A percentile compares a stretch with the other conserved stretches of the same genome.
These are phyloP conservation scores for Yoshiicerus persimilis DNA, from an alignment of 1,140 invertebrate genomes.

Conservation along the genomic window DNA sequence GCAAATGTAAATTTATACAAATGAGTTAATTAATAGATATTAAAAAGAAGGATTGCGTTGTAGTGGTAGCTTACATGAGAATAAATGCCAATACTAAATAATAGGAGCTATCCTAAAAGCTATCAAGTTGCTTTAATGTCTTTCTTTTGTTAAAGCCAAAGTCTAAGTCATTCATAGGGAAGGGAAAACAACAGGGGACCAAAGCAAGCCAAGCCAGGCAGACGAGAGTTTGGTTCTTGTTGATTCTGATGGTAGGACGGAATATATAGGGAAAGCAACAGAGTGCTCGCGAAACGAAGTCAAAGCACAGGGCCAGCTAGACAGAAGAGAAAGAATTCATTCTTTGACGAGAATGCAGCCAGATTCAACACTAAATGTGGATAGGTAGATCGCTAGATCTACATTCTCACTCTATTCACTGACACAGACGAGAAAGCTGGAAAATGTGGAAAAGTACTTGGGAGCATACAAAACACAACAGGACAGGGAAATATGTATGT, in stretches of 20 bases:
- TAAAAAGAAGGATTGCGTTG: too few relatives aligned
- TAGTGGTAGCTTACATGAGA: not conserved
- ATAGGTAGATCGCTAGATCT: not conserved
- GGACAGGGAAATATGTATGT: not conserved
- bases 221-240: too few relatives aligned
- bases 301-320: not conserved
- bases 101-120: not conserved
- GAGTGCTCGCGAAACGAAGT: not conserved
- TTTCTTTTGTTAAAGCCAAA: not conserved
- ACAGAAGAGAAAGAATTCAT: not conserved
- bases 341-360: slow-evolving; percentile 4
- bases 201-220: not conserved
- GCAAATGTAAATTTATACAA: not conserved
- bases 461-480: not conserved
- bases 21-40: not conserved
- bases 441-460: not conserved
- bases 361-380: slow-evolving; percentile 7
- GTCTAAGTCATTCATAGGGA: not conserved
- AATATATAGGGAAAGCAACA: not conserved
- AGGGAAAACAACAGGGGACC: not conserved
- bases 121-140: not conserved
- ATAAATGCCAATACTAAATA: not conserved
- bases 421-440: not conserved
- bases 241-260: not conserved
- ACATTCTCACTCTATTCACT: not conserved